These are phyloP conservation scores for Anoura caudifer DNA, from an alignment of 2,113 vertebrate species.

Conservation along the genomic window DNA sequence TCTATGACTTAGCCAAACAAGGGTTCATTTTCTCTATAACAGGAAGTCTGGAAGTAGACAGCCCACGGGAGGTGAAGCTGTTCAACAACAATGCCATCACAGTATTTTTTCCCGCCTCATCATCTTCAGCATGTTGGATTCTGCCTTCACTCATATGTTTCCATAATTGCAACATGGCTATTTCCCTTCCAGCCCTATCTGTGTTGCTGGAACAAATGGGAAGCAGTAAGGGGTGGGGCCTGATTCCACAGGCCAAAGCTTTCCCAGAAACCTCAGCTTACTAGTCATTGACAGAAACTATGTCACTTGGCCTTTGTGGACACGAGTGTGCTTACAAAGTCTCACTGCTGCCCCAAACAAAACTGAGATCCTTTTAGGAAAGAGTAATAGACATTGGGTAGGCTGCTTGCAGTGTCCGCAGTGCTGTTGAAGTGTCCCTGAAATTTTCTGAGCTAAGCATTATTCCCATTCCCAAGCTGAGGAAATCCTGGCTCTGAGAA, in stretches of 20 bases:
- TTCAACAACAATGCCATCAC: background rate
- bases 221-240: background rate
- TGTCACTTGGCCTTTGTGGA: background rate
- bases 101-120: background rate
- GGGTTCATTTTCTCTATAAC: background rate
- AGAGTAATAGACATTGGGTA: background rate
- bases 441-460: background rate
- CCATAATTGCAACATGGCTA: background rate
- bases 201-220: background rate
- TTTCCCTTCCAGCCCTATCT: background rate
- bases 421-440: background rate
- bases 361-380: background rate
- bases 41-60: background rate
- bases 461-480: background rate
- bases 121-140: background rate
- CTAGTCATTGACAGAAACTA: background rate
- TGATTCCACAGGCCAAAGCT: background rate
- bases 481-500: background rate
- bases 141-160: background rate
- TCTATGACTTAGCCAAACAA: background rate
- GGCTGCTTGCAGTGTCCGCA: background rate
- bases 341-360: background rate
- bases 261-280: background rate
- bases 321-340: background rate
- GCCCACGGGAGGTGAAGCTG: background rate